phyloP scores from a whole-genome alignment of 2,113 vertebrate species.

The Fulmarus glacialis region DNA sequence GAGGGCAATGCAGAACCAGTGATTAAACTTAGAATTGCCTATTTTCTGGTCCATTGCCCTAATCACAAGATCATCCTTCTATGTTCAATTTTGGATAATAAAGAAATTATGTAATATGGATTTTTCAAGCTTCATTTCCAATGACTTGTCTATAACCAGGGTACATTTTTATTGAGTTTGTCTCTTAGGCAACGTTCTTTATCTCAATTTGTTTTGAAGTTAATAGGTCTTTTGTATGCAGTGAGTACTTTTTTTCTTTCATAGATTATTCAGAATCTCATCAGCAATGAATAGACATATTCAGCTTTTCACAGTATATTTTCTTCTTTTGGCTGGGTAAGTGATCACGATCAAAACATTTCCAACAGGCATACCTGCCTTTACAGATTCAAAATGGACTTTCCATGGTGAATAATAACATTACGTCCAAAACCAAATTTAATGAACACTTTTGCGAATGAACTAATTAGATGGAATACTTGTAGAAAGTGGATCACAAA shows the following conservation, averaged over 20 bases:
- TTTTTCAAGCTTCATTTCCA: slow-evolving; percentile 26
- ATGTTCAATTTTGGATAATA: background rate
- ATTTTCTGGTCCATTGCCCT: background rate
- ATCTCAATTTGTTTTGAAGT: background rate
- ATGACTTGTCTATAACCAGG: background rate
- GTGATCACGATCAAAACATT: background rate
- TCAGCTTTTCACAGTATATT: background rate
- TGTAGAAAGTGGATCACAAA: background rate
- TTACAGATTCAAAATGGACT: background rate
- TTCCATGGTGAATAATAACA: background rate
- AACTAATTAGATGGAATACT: background rate
- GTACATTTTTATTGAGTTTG: background rate
- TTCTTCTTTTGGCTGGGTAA: background rate
- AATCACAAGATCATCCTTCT: background rate
- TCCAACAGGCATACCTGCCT: background rate
- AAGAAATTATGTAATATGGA: background rate
- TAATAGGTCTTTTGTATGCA: background rate
- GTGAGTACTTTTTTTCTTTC: background rate
- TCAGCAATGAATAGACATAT: background rate
- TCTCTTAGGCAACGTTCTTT: background rate
- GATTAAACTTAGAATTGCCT: background rate
- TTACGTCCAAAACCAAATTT: background rate
- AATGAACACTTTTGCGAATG: background rate
- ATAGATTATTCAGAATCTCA: background rate
- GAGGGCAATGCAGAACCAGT: background rate